Base-by-base conservation (phyloP, 1,140 invertebrate species). In the Zaprionus tsacasi region DNA sequence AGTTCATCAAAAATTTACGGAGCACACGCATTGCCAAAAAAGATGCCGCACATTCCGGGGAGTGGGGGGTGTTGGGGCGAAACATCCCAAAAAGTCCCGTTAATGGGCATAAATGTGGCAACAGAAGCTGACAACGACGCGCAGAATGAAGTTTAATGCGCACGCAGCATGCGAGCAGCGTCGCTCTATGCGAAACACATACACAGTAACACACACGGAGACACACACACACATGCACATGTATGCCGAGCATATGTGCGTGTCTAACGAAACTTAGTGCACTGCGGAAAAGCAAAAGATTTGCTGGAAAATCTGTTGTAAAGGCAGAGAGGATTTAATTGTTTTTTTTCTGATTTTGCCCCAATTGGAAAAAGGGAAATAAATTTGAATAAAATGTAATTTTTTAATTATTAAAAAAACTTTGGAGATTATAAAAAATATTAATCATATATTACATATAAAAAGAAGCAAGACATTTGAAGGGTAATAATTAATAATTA, bases 1-100 rank as follows among this genome's bases (percentile, higher is more conserved):
- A 81, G 76, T 81, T 89, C 86, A 89, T 89, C 81, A 85, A 89
- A 88, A 85, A 85, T 89, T 74, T 81, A 89, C 21, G 66, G 80
- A 61, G 50, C 55, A 68, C 57, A 56, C 55, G 27, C 57, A 74
- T 55, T 60, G 55, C 52, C 45, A 52, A 52, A 71, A 58, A 25
- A 81, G 67, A 81, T 81, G 85, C 73, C 71, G 70, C 78, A 75
- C 79, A 89, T 89, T 74, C 71, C 45, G 7, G 36, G n/a, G n/a
- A 30, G 40, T 15, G 7, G 0, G 7, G 40, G 40, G 40, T 21
- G n/a, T 21, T 21, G 0, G 1, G 45, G 7, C 17, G 40, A 13
- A 48, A 54, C 59, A 8, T 2, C 40, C n/a, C 40, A 10, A 81
- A 83, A 89, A 79, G 80, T 89, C 45, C 59, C 59, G 78, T 89